Evolutionary conservation across 2,888 invertebrate species (phyloP), one percentile per base, ranked within the genome.

Genomic region (Furcula furcula): DNA sequence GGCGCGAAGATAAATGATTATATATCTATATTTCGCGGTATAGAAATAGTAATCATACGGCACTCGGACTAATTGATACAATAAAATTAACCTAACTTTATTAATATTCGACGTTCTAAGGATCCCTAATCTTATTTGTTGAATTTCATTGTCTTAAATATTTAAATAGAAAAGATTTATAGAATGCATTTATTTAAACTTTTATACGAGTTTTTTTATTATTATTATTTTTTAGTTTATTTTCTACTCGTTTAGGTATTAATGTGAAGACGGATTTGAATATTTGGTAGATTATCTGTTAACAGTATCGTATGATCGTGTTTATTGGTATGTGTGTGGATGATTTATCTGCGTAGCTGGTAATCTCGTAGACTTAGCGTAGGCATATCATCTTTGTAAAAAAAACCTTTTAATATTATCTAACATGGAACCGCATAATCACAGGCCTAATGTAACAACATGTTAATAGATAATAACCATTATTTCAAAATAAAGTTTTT

Each of bases 381-480:
- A 81, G 81, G 79, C 83, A 85, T 86, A 86, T 85, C 85, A 84
- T 75, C 73, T 78, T 76, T 82, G 74, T 83, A 79, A 76, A 80
- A 79, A 76, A 80, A 80, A 69, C 53, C 58, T 78, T 70, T 71
- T 78, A 77, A 76, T 75, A 71, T 63, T 55, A 55, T 71, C 76
- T 83, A 81, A 81, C 70, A 68, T 62, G 66, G 64, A 67, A 57
- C 69, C 60, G 76, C 73, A 70, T 82, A 75, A 76, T 76, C 77
- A 72, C 78, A 63, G 84, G 85, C 86, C 88, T 88, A 87, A 83
- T 75, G 59, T 86, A 84, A 83, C 75, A 76, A 75, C 29, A 70
- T 84, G 88, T 88, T 88, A 86, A 88, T 88, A 85, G 88, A 83
- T 88, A 88, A 87, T 87, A 87, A 86, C 88, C 87, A 86, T 76